These are phyloP conservation scores for Phenganax subtilis DNA, from an alignment of 92 coral and sea anemone genomes.

Conservation along the genomic window DNA sequence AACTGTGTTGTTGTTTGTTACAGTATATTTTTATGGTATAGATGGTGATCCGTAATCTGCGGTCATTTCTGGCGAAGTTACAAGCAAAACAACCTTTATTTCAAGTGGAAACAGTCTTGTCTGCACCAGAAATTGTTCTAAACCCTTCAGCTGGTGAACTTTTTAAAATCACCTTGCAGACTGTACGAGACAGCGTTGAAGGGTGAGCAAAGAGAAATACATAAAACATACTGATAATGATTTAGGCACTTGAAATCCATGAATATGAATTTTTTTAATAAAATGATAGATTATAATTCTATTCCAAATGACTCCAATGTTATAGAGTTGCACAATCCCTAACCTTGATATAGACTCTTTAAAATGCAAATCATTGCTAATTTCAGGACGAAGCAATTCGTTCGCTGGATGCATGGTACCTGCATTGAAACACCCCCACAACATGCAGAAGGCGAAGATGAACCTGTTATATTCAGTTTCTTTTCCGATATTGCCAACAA, in stretches of 20 bases:
- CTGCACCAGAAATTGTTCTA: slow-evolving; percentile 95
- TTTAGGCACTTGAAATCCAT: too few species aligned
- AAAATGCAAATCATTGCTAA: background rate
- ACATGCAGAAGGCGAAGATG: slow-evolving; percentile 98
- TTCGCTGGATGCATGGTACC: slow-evolving; percentile 98
- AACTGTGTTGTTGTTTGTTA: background rate
- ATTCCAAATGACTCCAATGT: background rate
- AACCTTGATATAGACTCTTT: too few species aligned
- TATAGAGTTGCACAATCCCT: background rate
- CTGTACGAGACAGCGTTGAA: slow-evolving; percentile 90
- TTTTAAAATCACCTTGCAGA: slow-evolving; percentile 87
- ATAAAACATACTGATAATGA: too few species aligned
- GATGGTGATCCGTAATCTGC: slow-evolving; percentile 92
- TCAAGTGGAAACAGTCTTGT: slow-evolving; percentile 87
- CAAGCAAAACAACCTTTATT: slow-evolving; percentile 84
- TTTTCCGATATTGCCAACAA: slow-evolving; percentile 90
- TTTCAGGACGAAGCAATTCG: slow-evolving; percentile 83
- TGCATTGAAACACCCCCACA: slow-evolving; percentile 98
- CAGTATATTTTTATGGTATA: slow-evolving; percentile 23
- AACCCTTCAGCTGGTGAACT: slow-evolving; percentile 91
- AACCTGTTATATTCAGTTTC: slow-evolving; percentile 95
- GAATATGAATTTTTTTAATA: too few species aligned
- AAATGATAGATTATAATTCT: too few species aligned
- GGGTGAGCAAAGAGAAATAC: slow-evolving; percentile 57
- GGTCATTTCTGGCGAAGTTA: slow-evolving; percentile 66